Evolutionary conservation across 2,797 vertebrate genomes (phyloP), one percentile per base, ranked within the genome.

Genomic region (Aselliscus stoliczkanus): DNA sequence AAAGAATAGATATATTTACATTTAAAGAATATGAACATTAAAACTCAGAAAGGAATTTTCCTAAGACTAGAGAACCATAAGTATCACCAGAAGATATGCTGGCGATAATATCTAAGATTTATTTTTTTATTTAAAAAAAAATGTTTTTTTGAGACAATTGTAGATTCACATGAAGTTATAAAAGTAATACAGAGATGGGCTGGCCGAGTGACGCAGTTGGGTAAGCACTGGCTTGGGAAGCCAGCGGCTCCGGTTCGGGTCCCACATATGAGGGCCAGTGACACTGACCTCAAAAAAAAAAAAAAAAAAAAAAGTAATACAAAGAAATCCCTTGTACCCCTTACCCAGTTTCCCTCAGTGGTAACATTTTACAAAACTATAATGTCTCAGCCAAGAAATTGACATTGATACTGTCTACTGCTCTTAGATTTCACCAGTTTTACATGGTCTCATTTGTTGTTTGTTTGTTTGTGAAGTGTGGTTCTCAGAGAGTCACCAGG

Each of bases 81-180:
- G 13, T 93, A 31, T 96, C 21, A 44, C 27, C 37, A 92, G 54
- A 86, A 89, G 58, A 13, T 54, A 13, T 54, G 76, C 54, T 72
- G 65, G 50, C 27, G 31, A 76, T 69, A 31, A 44, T 73, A 75
- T 37, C 14, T 84, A 62, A 85, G 34, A 44, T 94, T 91, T 54
- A n/a, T n/a, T 70, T 56, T 79, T 87, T 47, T 17, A 15, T 54
- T 79, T 92, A 83, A 90, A 37, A 44, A 70, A 93, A 37, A 13
- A 64, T 89, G 92, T 67, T 93, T 76, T 88, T 93, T 94, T 81
- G 75, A 96, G 79, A 29, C 86, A 39, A 76, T 80, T 54, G 1
- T 84, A 85, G 65, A 73, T 81, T 77, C 42, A 76, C 15, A 27
- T 79, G 50, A 27, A 93, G 6, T 81, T 96, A 9, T 93, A 52